Evolutionary conservation across 92 coral and sea anemone genomes (phyloP).

Genomic region (Zoanthus sansibaricus): DNA sequence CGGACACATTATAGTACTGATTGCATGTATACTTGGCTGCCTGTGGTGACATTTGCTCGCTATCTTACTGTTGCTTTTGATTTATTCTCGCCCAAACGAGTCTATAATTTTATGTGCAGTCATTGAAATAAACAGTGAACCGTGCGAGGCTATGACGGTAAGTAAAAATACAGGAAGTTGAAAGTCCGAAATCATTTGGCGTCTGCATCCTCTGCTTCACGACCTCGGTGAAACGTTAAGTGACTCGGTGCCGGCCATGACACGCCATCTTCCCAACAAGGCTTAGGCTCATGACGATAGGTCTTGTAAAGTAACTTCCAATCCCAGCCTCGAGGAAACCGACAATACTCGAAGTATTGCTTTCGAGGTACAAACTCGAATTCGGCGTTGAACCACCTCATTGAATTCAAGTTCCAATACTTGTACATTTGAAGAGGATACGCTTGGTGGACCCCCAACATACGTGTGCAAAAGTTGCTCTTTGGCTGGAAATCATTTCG

Average conservation of each 20-base stretch:
- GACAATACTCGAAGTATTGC: constrained; percentile 49
- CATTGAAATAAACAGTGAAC: too few relatives aligned
- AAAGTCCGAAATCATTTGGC: too few relatives aligned
- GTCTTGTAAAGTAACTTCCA: constrained; percentile 49
- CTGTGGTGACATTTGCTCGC: too few relatives aligned
- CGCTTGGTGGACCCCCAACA: constrained; percentile 67
- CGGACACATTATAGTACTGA: too few relatives aligned
- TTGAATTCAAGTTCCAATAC: constrained; percentile 63
- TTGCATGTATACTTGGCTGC: too few relatives aligned
- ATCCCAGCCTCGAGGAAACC: constrained; percentile 58
- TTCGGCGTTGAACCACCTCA: constrained; percentile 46
- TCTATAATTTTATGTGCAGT: too few relatives aligned
- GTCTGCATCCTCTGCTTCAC: neutral
- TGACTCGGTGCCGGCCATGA: constrained; percentile 3
- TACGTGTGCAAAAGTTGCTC: too few relatives aligned
- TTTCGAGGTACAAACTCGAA: constrained; percentile 45
- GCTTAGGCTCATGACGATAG: constrained; percentile 59
- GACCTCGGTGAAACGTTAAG: constrained; percentile 35
- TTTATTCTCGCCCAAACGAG: too few relatives aligned
- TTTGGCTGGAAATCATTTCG: constrained; percentile 6
- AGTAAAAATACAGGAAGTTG: too few relatives aligned
- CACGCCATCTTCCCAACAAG: constrained; percentile 57
- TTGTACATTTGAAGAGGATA: constrained; percentile 57
- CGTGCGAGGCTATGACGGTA: too few relatives aligned
- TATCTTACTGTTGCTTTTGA: too few relatives aligned